Evolutionary conservation across 1,140 invertebrate species (phyloP).

Genomic region (Sarcophaga bullata): DNA sequence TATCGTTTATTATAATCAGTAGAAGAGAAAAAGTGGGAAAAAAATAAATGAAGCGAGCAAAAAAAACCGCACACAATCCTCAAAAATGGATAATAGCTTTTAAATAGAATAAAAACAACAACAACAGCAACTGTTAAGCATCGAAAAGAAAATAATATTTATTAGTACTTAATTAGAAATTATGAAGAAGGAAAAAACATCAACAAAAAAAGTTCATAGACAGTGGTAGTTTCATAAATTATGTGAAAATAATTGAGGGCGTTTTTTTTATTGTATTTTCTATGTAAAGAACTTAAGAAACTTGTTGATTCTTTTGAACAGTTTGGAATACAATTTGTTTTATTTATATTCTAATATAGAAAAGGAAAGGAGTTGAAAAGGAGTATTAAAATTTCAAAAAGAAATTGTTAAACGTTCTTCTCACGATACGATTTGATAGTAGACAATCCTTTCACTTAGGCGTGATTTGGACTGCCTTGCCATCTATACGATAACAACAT

Average conservation of each 20-base stretch:
- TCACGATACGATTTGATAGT: no score
- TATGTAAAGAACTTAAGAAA: background rate
- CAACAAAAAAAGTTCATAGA: background rate
- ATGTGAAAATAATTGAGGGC: no score
- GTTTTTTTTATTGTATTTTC: no score
- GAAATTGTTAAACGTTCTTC: no score
- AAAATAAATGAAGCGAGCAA: background rate
- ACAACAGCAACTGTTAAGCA: no score
- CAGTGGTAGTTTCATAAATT: background rate
- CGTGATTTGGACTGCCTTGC: no score
- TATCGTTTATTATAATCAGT: background rate
- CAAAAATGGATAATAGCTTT: background rate
- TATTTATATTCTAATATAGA: no score
- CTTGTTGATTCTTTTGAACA: background rate
- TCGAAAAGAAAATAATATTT: background rate
- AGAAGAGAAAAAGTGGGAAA: background rate
- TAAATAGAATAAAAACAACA: background rate
- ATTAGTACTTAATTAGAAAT: constrained; percentile 1
- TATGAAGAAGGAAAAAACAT: background rate
- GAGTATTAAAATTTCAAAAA: no score
- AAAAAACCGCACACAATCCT: background rate
- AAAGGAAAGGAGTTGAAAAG: no score
- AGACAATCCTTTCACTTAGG: no score
- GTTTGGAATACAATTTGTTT: no score
- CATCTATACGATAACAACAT: no score